A percentile compares a stretch with the other conserved stretches of the same genome.
These are phyloP conservation scores for Ectemnius cavifrons DNA, from an alignment of 2,888 invertebrate genomes.

Conservation along the genomic window DNA sequence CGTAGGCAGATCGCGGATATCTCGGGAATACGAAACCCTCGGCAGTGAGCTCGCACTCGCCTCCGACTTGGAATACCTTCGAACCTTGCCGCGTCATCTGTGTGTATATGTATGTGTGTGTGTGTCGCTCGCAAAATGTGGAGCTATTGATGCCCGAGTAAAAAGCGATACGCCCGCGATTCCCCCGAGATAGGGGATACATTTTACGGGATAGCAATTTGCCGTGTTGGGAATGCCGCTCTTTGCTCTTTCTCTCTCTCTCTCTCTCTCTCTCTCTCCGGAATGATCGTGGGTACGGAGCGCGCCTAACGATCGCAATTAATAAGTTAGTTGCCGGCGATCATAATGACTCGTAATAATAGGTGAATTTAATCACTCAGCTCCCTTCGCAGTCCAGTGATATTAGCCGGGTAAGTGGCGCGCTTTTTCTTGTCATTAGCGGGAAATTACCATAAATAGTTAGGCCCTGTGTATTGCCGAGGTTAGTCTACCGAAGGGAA, in stretches of 20 bases:
- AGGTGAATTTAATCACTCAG: conserved; percentile 40
- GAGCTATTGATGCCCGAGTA: conserved; percentile 8
- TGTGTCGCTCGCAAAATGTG: conserved; percentile 9
- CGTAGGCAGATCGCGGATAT: conserved; percentile 28
- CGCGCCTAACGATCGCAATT: conserved; percentile 36
- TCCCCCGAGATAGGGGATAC: conserved; percentile 25
- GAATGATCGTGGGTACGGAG: conserved; percentile 11
- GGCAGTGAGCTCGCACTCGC: conserved; percentile 5
- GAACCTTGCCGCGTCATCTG: too few species aligned
- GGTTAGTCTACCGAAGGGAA: neutral
- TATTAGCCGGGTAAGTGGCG: conserved; percentile 18
- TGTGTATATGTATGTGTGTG: too few species aligned
- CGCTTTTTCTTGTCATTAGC: conserved; percentile 14
- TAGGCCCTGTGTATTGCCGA: neutral
- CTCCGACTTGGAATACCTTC: neutral
- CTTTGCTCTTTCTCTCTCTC: neutral
- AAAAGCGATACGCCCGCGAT: conserved; percentile 30
- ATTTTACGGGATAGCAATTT: conserved; percentile 47
- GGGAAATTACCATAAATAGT: conserved; percentile 19
- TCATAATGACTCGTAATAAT: conserved; percentile 37
- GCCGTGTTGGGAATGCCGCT: conserved; percentile 26
- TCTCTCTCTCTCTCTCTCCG: neutral
- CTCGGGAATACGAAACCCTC: conserved; percentile 19
- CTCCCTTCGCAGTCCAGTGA: conserved; percentile 23
- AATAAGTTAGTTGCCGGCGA: conserved; percentile 34